These are phyloP conservation scores for Drosophila truncata DNA, from an alignment of 1,140 invertebrate species.

Conservation along the genomic window DNA sequence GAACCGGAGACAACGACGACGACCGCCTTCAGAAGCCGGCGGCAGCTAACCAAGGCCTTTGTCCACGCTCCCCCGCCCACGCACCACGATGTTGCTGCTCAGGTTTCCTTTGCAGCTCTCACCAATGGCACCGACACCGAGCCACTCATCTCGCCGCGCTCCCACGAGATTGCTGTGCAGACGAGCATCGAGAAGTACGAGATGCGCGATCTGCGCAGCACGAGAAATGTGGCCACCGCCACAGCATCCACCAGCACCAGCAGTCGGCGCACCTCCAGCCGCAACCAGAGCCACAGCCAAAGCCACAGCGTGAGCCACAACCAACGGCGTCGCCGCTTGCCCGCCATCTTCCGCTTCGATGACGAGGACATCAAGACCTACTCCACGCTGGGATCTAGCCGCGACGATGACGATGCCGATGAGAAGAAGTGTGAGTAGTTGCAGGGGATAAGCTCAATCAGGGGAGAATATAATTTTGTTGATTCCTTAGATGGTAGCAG, in stretches of 20 bases:
- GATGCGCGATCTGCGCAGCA: slow-evolving; percentile 62
- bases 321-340: slow-evolving; percentile 47
- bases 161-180: slow-evolving; percentile 81
- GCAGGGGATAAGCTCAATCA: neutral
- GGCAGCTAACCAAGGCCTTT: slow-evolving; percentile 57
- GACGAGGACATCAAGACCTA: slow-evolving; percentile 81
- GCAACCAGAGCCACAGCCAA: slow-evolving; percentile 45
- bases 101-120: slow-evolving; percentile 50
- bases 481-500: slow-evolving; percentile 64
- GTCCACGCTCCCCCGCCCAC: slow-evolving; percentile 59
- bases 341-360: slow-evolving; percentile 71
- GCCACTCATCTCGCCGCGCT: slow-evolving; percentile 47
- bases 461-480: no score
- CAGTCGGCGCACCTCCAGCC: slow-evolving; percentile 58
- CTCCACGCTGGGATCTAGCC: slow-evolving; percentile 78
- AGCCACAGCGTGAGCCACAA: slow-evolving; percentile 41
- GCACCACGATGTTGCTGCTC: slow-evolving; percentile 60
- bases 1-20: slow-evolving; percentile 22
- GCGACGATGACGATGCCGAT: slow-evolving; percentile 72
- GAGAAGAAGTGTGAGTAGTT: slow-evolving; percentile 72
- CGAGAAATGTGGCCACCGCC: slow-evolving; percentile 66
- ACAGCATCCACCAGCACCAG: slow-evolving; percentile 61
- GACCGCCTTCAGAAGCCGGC: slow-evolving; percentile 12
- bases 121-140: slow-evolving; percentile 64
- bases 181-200: slow-evolving; percentile 79